Base-by-base conservation (phyloP, 2,113 vertebrate species). In the Apteryx mantelli region DNA sequence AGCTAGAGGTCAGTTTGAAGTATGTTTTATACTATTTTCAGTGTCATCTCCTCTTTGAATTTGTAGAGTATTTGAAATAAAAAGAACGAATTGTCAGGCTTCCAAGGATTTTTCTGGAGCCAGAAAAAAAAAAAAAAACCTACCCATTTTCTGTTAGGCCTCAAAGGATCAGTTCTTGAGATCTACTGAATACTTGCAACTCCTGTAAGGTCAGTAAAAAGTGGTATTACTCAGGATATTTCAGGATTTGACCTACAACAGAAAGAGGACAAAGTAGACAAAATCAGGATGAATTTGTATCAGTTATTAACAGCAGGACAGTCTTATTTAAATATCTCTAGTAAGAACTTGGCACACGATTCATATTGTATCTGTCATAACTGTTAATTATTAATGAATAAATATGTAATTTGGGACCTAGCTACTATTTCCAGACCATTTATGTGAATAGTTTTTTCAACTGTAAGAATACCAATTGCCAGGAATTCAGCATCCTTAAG, bases 361-460 rank as follows among this genome's bases (percentile, higher is more conserved):
- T 94, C 82, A 61, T 70, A 80, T 22, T 88, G 15, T 70, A 9
- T 71, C 76, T 86, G n/a, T 83, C 74, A 79, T 68, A 89, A 85
- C n/a, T 71, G 61, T 96, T 91, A 97, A 95, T 95, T 96, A 86
- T 93, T 94, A 94, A 96, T 94, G 42, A 95, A 83, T 64, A 94
- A 96, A 53, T 50, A 71, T 24, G 15, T 64, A 18, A 75, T 79
- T 83, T 90, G 85, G 38, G 52, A 86, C 56, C 25, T 73, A 69
- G 80, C 46, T 91, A 90, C 34, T 86, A 69, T 82, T 97, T 94
- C 61, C 34, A 95, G 65, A 60, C 58, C 82, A 95, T 89, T 96
- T 70, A 50, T 87, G 15, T 74, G 92, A 91, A 94, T 82, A 80
- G 46, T 20, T 96, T 71, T 97, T 97, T 96, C 68, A 86, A 28